Percentiles rank a stretch among this genome's conserved stretches.
These are phyloP conservation scores for Echiichthys vipera DNA, from an alignment of 2,797 vertebrate species.

Conservation along the genomic window DNA sequence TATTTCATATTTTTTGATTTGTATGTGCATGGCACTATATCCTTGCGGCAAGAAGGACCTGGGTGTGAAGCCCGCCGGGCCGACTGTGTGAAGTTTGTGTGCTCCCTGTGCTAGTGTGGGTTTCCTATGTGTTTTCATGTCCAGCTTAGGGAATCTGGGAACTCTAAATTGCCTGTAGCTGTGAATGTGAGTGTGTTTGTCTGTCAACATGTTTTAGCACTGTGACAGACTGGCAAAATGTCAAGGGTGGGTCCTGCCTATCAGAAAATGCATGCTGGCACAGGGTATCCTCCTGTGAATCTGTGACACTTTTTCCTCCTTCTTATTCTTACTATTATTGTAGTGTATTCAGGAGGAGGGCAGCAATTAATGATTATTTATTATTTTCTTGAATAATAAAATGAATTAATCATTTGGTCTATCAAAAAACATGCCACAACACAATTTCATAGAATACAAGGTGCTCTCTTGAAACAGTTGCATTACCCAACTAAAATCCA, in stretches of 20 bases:
- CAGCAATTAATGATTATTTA: neutral
- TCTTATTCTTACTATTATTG: neutral
- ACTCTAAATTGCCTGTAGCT: slow-evolving; percentile 42
- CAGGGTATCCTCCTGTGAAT: neutral
- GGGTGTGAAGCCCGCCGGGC: slow-evolving; percentile 6
- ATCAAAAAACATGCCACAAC: neutral
- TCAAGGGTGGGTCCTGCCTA: slow-evolving; percentile 46
- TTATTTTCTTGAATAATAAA: neutral
- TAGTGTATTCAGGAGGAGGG: neutral
- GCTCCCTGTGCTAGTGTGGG: neutral
- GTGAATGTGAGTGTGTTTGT: slow-evolving; percentile 56
- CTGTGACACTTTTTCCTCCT: neutral
- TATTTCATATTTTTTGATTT: neutral
- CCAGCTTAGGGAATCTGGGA: slow-evolving; percentile 48
- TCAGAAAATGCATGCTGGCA: slow-evolving; percentile 3
- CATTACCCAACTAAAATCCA: neutral
- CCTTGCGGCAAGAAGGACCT: neutral
- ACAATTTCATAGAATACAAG: neutral
- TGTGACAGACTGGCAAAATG: slow-evolving; percentile 53
- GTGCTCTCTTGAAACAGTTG: neutral
- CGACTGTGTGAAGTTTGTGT: slow-evolving; percentile 16
- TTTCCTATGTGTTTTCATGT: slow-evolving; percentile 22
- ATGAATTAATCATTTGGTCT: fast-evolving
- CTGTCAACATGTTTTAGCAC: slow-evolving; percentile 59
- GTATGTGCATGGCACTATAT: neutral